Base-by-base conservation (phyloP, 2,113 vertebrate species). In the Ciconia boyciana region DNA sequence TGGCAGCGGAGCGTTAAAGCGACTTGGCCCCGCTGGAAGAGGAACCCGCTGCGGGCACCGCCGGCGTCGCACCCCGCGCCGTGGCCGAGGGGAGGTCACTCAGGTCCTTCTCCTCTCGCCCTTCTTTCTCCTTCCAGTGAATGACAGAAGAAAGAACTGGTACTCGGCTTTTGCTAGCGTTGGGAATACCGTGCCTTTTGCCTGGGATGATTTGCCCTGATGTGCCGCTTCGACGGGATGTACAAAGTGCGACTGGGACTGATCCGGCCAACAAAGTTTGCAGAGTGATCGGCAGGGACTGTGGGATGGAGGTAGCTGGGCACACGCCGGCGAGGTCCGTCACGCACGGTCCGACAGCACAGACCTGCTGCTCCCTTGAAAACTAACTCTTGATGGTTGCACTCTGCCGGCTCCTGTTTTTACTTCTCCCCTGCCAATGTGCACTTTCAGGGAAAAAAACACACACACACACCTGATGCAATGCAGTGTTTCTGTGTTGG, bases 161-260 rank as follows among this genome's bases (percentile, higher is more conserved):
- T 28, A 34, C 28, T 51, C 8, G 10, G 65, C 83, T 81, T 65
- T 82, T 82, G 93, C 65, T 89, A 48, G 90, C 36, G 62, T 55
- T 91, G 90, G 97, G 85, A 96, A 97, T 96, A 94, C 85, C 18
- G 97, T 98, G 96, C 94, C 94, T 98, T 97, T 95, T 90, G 87
- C 85, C 87, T 90, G 88, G 93, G 82, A 95, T 96, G 81, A 9
- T 91, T 93, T 68, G 54, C 78, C 61, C 86, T 6, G 46, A 80
- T 49, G 92, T 70, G 89, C 91, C 20, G 10, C 89, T 91, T 94
- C 87, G 7, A 36, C 81, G 16, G 96, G 96, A 97, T 97, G 88
- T 97, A 97, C 96, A 94, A 96, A 96, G 92, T 6, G 51, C 39
- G 21, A n/a, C 88, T 17, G 77, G 91, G 78, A 94, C 91, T 62